A percentile compares a stretch with the other conserved stretches of the same genome.
Evolutionary conservation across 2,797 vertebrate genomes (phyloP).

Genomic region (Gobio occitaniae): DNA sequence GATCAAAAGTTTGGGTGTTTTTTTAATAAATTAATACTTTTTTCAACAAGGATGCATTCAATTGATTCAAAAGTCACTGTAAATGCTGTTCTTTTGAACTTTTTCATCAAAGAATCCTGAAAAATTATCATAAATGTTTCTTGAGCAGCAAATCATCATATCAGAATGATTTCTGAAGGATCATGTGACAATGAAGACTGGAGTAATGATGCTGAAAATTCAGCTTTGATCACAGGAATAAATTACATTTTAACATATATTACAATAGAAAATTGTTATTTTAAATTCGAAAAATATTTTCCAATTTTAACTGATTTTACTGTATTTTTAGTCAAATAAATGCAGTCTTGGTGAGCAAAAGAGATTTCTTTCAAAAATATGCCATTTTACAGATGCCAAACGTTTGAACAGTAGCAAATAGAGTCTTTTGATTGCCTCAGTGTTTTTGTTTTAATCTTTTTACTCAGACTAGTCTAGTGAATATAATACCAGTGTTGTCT

Average conservation of each 20-base stretch:
- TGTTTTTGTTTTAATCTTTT: too few species aligned
- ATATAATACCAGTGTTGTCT: neutral
- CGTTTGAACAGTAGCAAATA: neutral
- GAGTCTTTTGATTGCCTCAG: neutral
- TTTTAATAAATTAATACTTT: neutral
- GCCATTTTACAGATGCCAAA: neutral
- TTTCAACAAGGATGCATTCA: neutral
- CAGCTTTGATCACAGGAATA: neutral
- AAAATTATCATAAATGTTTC: neutral
- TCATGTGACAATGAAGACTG: neutral
- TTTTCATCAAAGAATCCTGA: too few species aligned
- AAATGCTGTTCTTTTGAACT: neutral
- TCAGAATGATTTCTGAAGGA: neutral
- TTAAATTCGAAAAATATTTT: neutral
- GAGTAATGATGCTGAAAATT: neutral
- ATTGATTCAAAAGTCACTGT: neutral
- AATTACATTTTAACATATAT: neutral
- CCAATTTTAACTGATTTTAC: neutral
- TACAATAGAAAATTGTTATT: neutral
- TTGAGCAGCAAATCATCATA: neutral
- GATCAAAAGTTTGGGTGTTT: neutral
- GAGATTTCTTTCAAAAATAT: neutral
- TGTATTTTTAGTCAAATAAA: neutral
- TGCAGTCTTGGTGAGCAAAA: neutral
- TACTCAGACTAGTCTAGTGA: slow-evolving; percentile 11